Conservation (phyloP, 1,140 invertebrate genomes). For the Kradibia gibbosae region DNA sequence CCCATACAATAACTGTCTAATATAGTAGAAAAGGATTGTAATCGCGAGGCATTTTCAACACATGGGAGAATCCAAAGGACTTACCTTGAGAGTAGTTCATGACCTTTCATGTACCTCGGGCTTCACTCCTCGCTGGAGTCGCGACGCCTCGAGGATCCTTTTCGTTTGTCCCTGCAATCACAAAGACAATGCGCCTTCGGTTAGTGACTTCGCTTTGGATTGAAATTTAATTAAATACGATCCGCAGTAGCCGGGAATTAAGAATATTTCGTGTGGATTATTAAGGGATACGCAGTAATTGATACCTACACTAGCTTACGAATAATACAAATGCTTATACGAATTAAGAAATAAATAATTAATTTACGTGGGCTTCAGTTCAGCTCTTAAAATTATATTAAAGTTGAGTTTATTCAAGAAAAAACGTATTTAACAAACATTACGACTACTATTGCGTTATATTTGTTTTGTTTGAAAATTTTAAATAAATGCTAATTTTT, state of each 20-base stretch:
- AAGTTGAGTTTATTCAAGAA: neutral
- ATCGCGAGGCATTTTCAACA: neutral
- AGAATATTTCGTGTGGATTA: slow-evolving; percentile 29
- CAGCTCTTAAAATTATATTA: neutral
- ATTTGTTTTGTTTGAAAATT: no score
- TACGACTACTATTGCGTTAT: neutral
- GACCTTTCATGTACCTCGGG: slow-evolving; percentile 70
- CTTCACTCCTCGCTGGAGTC: slow-evolving; percentile 68
- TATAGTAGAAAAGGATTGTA: neutral
- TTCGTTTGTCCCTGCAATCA: slow-evolving; percentile 53
- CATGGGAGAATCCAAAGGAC: slow-evolving; percentile 31
- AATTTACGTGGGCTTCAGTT: neutral
- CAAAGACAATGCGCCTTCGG: slow-evolving; percentile 27
- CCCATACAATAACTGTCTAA: neutral
- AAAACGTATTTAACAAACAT: neutral
- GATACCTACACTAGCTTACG: neutral
- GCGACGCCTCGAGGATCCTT: slow-evolving; percentile 53
- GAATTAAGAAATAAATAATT: slow-evolving; percentile 16
- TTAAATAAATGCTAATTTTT: no score
- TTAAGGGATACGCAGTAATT: slow-evolving; percentile 19
- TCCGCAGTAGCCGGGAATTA: slow-evolving; percentile 18
- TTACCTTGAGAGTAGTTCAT: slow-evolving; percentile 73
- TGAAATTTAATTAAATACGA: slow-evolving; percentile 46
- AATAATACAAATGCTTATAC: slow-evolving; percentile 9
- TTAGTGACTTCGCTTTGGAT: slow-evolving; percentile 35